These are phyloP conservation scores for Drosophila pectinifera DNA, from an alignment of 1,140 invertebrate species.

Conservation along the genomic window DNA sequence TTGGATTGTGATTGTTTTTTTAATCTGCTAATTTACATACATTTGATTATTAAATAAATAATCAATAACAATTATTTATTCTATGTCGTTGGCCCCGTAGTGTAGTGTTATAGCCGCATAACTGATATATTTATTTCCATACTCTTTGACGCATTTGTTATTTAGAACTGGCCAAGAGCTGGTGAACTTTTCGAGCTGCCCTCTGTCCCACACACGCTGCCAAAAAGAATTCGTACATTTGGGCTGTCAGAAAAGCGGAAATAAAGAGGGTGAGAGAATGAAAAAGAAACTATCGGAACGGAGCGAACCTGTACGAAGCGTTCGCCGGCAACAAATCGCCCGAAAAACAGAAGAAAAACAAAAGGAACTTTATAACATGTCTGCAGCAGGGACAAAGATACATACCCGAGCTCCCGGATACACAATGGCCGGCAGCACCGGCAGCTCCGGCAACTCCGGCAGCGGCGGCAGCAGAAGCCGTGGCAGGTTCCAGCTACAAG, in stretches of 20 bases:
- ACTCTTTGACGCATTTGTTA: too few relatives aligned
- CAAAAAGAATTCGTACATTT: slow-evolving; percentile 56
- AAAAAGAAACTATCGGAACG: slow-evolving; percentile 68
- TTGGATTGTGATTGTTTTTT: too few relatives aligned
- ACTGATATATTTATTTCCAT: too few relatives aligned
- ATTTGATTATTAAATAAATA: too few relatives aligned
- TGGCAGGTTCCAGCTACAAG: slow-evolving; percentile 64
- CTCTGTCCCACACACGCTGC: slow-evolving; percentile 39
- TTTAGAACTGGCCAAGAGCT: not conserved
- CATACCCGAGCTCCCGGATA: slow-evolving; percentile 26
- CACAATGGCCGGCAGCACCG: slow-evolving; percentile 34
- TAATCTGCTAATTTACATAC: too few relatives aligned
- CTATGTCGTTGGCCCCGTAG: too few relatives aligned
- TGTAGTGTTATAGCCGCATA: too few relatives aligned
- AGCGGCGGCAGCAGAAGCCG: slow-evolving; percentile 34
- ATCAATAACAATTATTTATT: too few relatives aligned
- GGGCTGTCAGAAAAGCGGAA: slow-evolving; percentile 64
- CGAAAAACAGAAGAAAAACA: slow-evolving; percentile 74
- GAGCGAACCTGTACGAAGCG: slow-evolving; percentile 49
- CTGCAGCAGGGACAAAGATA: slow-evolving; percentile 68
- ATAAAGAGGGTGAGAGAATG: slow-evolving; percentile 30
- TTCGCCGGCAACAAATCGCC: slow-evolving; percentile 71
- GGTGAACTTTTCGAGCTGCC: not conserved
- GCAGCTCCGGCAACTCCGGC: slow-evolving; percentile 33
- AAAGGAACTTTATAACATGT: slow-evolving; percentile 72